phyloP scores from a whole-genome alignment of 2,797 vertebrate genomes.

The Poeciliopsis turneri region DNA sequence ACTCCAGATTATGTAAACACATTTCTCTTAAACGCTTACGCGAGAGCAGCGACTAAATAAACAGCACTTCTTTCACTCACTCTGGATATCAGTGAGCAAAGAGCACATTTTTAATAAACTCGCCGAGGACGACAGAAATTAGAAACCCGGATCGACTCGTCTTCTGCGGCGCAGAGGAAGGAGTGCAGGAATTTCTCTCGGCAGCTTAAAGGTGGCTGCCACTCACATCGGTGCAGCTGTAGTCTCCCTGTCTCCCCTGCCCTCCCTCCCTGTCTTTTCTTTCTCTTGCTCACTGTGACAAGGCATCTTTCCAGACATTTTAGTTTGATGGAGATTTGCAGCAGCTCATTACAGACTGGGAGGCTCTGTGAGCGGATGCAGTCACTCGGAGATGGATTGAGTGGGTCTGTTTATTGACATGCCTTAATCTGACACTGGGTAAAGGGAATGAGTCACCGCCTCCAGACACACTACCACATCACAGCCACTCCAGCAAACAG shows the following conservation, averaged over 20 bases:
- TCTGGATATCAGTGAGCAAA: slow-evolving; percentile 50
- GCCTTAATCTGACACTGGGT: slow-evolving; percentile 84
- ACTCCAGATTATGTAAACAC: slow-evolving; percentile 67
- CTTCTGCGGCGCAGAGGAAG: slow-evolving; percentile 23
- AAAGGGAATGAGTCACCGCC: slow-evolving; percentile 81
- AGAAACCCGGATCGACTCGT: slow-evolving; percentile 32
- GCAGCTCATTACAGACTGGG: slow-evolving; percentile 82
- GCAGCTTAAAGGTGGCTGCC: slow-evolving; percentile 59
- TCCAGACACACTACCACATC: slow-evolving; percentile 71
- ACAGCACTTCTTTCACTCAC: slow-evolving; percentile 39
- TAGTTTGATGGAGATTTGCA: slow-evolving; percentile 80
- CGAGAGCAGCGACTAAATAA: slow-evolving; percentile 49
- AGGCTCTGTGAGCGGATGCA: slow-evolving; percentile 75
- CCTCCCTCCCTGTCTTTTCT: slow-evolving; percentile 42
- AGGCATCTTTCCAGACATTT: slow-evolving; percentile 81
- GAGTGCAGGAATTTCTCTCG: slow-evolving; percentile 33
- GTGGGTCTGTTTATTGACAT: slow-evolving; percentile 85
- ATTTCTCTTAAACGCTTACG: slow-evolving; percentile 52
- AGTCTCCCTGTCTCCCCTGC: slow-evolving; percentile 46
- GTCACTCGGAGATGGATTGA: slow-evolving; percentile 83
- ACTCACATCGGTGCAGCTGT: slow-evolving; percentile 52
- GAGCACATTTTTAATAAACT: slow-evolving; percentile 49
- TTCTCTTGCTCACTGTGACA: slow-evolving; percentile 68
- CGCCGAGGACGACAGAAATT: slow-evolving; percentile 9
- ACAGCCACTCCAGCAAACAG: slow-evolving; percentile 71